Percentiles rank a stretch among this genome's conserved stretches.
Conservation (phyloP, 2,113 vertebrate species). For the Phalacrocorax pelagicus region DNA sequence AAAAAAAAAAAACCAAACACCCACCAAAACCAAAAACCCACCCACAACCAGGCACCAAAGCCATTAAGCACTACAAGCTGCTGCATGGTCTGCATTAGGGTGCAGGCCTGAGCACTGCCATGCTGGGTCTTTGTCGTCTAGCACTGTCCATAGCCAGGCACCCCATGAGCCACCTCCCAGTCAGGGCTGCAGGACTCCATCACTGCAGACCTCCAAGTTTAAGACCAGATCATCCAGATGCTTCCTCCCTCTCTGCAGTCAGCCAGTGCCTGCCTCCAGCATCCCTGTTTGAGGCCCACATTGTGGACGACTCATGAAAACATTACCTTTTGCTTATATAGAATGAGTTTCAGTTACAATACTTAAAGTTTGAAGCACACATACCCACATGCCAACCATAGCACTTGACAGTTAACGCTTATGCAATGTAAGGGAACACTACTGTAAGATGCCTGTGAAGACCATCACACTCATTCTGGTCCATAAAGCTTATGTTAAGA, state of each 20-base stretch:
- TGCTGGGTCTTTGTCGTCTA: background rate
- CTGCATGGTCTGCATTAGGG: background rate
- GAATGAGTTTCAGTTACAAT: background rate
- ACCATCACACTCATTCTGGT: background rate
- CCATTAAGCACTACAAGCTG: background rate
- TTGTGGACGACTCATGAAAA: background rate
- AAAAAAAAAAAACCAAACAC: too few relatives aligned
- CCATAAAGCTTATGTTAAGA: background rate
- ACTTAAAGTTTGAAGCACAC: background rate
- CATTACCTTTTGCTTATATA: background rate
- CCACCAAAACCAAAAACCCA: too few relatives aligned
- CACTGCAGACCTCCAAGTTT: background rate
- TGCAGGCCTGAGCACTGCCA: background rate
- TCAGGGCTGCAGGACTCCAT: background rate
- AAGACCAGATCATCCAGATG: background rate
- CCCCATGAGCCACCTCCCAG: background rate
- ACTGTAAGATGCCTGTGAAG: background rate
- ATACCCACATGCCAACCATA: background rate
- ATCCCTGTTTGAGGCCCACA: background rate
- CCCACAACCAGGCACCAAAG: too few relatives aligned
- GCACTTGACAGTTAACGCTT: background rate
- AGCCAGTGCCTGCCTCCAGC: background rate
- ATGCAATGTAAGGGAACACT: background rate
- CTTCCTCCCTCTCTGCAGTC: background rate
- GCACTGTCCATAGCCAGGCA: background rate